Base-by-base conservation (phyloP, 2,888 invertebrate genomes). In the Leptinotarsa juncta region DNA sequence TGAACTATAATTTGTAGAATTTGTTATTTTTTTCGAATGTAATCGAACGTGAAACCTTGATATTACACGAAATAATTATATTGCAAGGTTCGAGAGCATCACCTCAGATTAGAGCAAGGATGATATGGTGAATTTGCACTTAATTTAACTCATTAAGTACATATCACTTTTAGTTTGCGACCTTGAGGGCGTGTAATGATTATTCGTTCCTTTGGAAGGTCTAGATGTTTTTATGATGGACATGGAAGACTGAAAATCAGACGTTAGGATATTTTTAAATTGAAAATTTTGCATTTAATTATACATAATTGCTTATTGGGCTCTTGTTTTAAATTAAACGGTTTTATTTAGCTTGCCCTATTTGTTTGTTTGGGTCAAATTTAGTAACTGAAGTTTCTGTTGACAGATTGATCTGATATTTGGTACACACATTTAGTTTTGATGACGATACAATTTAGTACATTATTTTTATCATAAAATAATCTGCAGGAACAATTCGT, bases 91-190 rank as follows among this genome's bases (percentile, higher is more conserved):
- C 55, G 50, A 66, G n/a, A 70, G 71, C 69, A 78, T 78, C 73
- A 65, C 67, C 70, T 57, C 66, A 72, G 79, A 79, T 71, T 79
- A 73, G 79, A 79, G 79, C 79, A 74, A 79, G 79, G 79, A 74
- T 77, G 66, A 65, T 68, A 53, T 66, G 73, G 74, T 71, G 69
- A 70, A 68, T 78, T 74, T 70, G 53, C 74, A 72, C 72, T 72
- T 69, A 71, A 67, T 67, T 71, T 60, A 71, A 70, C 71, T 65
- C 72, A 76, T 78, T 74, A 72, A 72, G 75, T 66, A 69, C 65
- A 72, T 74, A 69, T 65, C 75, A 66, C 69, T 76, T 76, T 57
- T 48, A 73, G 57, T 65, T 71, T 10, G 42, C 62, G 65, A 57
- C 78, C 78, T 74, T 71, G 73, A 18, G 14, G n/a, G 16, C 23